Conservation (phyloP, 2,113 vertebrate genomes). For the Pungitius pungitius region DNA sequence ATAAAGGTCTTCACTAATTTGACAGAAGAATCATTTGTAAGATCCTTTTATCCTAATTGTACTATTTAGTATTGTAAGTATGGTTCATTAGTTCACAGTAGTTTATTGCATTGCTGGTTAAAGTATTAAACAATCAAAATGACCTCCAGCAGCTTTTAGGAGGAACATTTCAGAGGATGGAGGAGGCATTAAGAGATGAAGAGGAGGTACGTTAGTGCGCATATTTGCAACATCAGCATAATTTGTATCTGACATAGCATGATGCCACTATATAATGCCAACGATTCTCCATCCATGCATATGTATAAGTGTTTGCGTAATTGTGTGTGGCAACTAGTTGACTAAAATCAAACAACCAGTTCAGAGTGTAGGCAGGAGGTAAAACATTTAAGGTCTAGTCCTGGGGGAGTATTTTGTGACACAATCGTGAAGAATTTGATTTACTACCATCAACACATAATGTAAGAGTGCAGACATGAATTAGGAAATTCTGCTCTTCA, state of each 20-base stretch:
- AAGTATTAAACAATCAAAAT: conserved; percentile 5
- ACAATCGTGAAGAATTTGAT: neutral
- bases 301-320: neutral
- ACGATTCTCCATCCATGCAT: neutral
- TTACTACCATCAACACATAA: neutral
- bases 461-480: neutral
- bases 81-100: neutral
- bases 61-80: neutral
- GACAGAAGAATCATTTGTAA: neutral
- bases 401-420: neutral
- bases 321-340: neutral
- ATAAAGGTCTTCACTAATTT: too few species aligned
- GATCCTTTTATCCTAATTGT: neutral
- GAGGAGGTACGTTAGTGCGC: conserved; percentile 1
- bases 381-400: neutral
- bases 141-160: neutral
- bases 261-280: conserved; percentile 15
- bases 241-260: neutral
- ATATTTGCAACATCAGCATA: conserved; percentile 41
- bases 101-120: conserved; percentile 6
- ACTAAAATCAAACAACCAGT: conserved; percentile 1
- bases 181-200: conserved; percentile 3
- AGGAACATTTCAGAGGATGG: conserved; percentile 12
- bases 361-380: neutral
- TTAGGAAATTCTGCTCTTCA: neutral